phyloP scores from a whole-genome alignment of 1,140 invertebrate species.

The Drosophila carrolli region DNA sequence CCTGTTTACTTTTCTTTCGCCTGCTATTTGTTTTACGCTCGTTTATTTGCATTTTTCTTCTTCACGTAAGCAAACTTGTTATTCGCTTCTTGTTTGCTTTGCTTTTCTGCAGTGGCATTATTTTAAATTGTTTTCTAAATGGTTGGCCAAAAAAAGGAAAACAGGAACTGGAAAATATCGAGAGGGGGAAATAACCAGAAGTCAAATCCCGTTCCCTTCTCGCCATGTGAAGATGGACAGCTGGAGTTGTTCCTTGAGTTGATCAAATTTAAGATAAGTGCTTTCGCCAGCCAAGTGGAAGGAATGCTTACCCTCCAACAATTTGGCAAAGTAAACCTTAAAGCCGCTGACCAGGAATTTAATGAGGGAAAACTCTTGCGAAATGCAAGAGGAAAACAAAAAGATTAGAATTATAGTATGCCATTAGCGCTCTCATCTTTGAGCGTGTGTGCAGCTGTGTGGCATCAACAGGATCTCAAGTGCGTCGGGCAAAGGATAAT shows the following conservation, averaged over 20 bases:
- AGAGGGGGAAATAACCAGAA: slow-evolving; percentile 1
- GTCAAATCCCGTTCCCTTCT: not conserved
- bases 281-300: slow-evolving; percentile 41
- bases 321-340: slow-evolving; percentile 34
- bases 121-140: slow-evolving; percentile 72
- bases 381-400: slow-evolving; percentile 25
- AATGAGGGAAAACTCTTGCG: slow-evolving; percentile 8
- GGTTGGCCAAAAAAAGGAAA: slow-evolving; percentile 41
- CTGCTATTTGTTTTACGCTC: slow-evolving; percentile 34
- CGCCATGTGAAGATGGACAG: slow-evolving; percentile 49
- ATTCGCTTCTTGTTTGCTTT: slow-evolving; percentile 48
- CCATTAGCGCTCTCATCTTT: slow-evolving; percentile 26
- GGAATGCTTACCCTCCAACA: slow-evolving; percentile 21
- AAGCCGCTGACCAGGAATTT: slow-evolving; percentile 23
- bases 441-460: slow-evolving; percentile 5
- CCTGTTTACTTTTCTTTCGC: slow-evolving; percentile 34
- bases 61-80: slow-evolving; percentile 40
- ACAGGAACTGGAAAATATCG: slow-evolving; percentile 19
- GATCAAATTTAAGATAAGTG: slow-evolving; percentile 53
- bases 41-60: slow-evolving; percentile 41
- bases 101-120: slow-evolving; percentile 54
- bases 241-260: slow-evolving; percentile 25
- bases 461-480: slow-evolving; percentile 31
- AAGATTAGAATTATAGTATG: slow-evolving; percentile 34
- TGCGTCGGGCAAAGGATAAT: slow-evolving; percentile 24